Conservation (phyloP, 2,888 invertebrate genomes). For the Hydraecia micacea region DNA sequence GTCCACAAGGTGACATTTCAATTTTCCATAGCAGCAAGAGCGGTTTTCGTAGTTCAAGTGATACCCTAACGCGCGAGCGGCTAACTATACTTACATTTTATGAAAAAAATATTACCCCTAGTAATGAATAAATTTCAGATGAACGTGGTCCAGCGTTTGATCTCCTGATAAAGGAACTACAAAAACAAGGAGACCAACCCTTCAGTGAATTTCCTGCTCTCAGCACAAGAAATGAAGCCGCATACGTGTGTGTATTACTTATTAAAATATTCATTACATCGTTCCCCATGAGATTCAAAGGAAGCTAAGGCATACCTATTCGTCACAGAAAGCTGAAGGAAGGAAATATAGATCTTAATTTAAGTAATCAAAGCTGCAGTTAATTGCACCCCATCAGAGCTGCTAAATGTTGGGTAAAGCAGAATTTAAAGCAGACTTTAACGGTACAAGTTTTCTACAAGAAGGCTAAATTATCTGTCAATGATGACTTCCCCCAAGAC, state of each 20-base stretch:
- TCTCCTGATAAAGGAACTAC: slow-evolving; percentile 74
- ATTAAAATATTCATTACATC: not conserved
- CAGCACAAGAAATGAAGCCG: slow-evolving; percentile 71
- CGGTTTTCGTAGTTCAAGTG: not conserved
- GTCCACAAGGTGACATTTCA: not conserved
- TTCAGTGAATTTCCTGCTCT: slow-evolving; percentile 73
- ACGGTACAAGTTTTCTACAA: not conserved
- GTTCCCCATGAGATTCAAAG: not conserved
- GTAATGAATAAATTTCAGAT: slow-evolving; percentile 63
- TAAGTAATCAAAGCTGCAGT: not conserved
- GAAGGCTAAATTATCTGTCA: not conserved
- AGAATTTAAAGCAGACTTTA: not conserved
- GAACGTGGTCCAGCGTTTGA: slow-evolving; percentile 84
- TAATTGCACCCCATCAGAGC: not conserved
- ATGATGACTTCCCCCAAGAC: not conserved
- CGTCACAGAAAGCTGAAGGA: not conserved
- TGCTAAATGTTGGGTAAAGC: not conserved
- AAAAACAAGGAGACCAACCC: slow-evolving; percentile 68
- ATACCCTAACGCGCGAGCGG: too few relatives aligned
- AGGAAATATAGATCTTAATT: not conserved
- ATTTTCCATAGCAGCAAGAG: not conserved
- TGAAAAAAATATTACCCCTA: not conserved
- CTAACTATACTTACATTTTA: not conserved
- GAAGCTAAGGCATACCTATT: not conserved
- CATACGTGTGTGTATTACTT: slow-evolving; percentile 74